Evolutionary conservation across 2,797 vertebrate species (phyloP).

Genomic region (Cryptoblepharus egeriae): DNA sequence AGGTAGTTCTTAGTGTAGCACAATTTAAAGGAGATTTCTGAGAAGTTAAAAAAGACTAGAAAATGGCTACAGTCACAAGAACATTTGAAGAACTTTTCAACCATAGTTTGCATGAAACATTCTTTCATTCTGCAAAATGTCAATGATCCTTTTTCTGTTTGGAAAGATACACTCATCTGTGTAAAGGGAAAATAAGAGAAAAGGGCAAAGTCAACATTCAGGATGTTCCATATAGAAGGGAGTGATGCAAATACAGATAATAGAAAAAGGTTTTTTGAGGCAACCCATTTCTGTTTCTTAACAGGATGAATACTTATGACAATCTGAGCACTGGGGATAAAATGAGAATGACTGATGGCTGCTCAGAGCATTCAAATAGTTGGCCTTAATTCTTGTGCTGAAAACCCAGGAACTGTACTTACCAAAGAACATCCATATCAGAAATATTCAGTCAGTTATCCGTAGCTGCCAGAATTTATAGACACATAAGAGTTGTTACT

Average conservation of each 20-base stretch:
- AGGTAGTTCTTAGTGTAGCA: neutral
- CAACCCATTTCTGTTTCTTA: conserved; percentile 14
- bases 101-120: conserved; percentile 4
- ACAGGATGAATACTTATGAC: conserved; percentile 1
- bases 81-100: neutral
- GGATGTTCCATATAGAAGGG: neutral
- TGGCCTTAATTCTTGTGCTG: conserved; percentile 17
- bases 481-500: neutral
- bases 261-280: neutral
- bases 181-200: neutral
- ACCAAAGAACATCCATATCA: conserved; percentile 5
- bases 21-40: neutral
- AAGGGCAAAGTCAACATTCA: neutral
- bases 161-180: neutral
- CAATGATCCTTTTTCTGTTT: neutral
- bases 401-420: conserved; percentile 9
- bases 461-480: neutral
- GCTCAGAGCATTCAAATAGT: conserved; percentile 23
- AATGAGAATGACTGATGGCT: conserved; percentile 1
- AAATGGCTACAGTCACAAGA: neutral
- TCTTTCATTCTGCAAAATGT: neutral
- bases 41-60: neutral
- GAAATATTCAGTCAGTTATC: neutral
- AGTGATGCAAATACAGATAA: conserved; percentile 5
- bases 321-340: neutral